A percentile compares a stretch with the other conserved stretches of the same genome.
These are phyloP conservation scores for Meteorus sp. DNA, from an alignment of 1,140 invertebrate genomes.

Conservation along the genomic window DNA sequence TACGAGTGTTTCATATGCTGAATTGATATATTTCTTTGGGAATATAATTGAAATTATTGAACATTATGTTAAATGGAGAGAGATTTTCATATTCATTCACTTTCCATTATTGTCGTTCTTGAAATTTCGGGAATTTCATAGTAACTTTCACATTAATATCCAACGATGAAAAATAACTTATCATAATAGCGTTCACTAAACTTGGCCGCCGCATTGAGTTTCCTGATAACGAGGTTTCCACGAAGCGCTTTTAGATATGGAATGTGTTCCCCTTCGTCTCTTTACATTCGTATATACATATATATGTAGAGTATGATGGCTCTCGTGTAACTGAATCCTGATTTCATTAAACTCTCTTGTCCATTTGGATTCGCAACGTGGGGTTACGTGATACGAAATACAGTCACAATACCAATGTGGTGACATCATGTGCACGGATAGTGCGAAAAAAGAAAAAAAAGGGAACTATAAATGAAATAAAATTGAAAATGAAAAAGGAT, in stretches of 20 bases:
- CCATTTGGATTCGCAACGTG: slow-evolving; percentile 22
- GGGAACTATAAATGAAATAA: slow-evolving; percentile 17
- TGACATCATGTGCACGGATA: slow-evolving; percentile 22
- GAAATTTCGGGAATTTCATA: too few relatives aligned
- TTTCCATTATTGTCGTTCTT: too few relatives aligned
- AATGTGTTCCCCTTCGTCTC: not conserved
- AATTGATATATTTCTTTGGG: not conserved
- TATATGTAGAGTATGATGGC: slow-evolving; percentile 4
- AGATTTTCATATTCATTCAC: too few relatives aligned
- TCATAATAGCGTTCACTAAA: not conserved
- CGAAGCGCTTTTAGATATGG: slow-evolving; percentile 21
- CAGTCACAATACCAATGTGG: not conserved
- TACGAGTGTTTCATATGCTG: not conserved
- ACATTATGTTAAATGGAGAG: too few relatives aligned
- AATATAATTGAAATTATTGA: not conserved
- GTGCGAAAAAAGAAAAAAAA: slow-evolving; percentile 16
- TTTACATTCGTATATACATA: slow-evolving; percentile 1
- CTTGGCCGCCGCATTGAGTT: slow-evolving; percentile 5
- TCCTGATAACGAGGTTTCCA: slow-evolving; percentile 17
- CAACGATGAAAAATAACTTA: not conserved
- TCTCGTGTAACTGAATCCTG: slow-evolving; percentile 23
- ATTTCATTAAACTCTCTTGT: slow-evolving; percentile 28
- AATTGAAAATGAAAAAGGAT: slow-evolving; percentile 4
- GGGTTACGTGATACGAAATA: slow-evolving; percentile 24
- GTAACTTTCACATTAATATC: too few relatives aligned